Conservation (phyloP, 2,113 vertebrate species). For the Monarcha castaneiventris region DNA sequence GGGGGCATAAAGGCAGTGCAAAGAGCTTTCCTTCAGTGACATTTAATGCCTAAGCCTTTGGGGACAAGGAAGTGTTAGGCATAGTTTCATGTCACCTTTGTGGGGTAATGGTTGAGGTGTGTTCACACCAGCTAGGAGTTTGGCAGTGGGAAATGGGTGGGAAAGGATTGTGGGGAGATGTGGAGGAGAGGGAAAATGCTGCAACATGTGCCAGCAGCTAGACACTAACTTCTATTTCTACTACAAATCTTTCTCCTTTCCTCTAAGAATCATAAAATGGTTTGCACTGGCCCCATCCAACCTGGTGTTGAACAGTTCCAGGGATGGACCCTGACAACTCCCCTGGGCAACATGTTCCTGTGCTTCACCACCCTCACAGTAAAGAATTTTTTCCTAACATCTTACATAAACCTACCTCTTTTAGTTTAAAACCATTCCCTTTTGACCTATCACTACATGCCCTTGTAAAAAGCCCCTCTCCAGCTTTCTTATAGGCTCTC, state of each 20-base stretch:
- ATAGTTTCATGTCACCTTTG: fast-evolving
- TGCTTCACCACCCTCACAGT: background rate
- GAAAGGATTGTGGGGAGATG: background rate
- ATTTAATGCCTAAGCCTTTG: background rate
- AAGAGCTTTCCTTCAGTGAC: background rate
- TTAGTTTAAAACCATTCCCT: background rate
- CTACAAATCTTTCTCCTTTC: background rate
- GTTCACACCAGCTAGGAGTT: background rate
- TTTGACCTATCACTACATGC: background rate
- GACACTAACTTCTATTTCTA: background rate
- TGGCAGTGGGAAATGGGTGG: background rate
- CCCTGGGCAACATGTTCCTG: background rate
- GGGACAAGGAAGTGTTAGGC: background rate
- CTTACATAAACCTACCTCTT: background rate
- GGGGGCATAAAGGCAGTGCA: background rate
- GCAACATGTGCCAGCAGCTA: fast-evolving
- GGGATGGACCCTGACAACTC: background rate
- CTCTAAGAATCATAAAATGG: background rate
- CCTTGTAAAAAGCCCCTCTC: background rate
- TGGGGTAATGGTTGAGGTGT: background rate
- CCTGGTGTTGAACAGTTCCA: background rate
- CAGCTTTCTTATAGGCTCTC: background rate
- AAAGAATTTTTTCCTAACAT: background rate
- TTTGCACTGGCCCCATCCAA: background rate
- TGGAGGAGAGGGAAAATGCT: background rate